Evolutionary conservation across 2,888 invertebrate genomes (phyloP).

Genomic region (Helicoverpa assulta): DNA sequence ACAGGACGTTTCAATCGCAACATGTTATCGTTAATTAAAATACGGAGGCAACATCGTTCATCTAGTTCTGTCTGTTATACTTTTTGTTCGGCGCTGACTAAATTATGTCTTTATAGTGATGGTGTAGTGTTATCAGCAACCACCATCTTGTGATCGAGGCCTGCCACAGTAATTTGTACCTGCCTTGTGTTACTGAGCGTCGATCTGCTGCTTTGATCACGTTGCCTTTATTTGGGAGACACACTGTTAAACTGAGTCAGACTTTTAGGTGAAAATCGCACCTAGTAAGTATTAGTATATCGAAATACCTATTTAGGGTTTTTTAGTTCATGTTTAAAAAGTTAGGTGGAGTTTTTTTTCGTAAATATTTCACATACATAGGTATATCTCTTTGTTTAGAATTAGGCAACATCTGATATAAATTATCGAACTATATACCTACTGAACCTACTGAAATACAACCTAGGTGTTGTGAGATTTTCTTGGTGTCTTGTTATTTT

Average conservation of each 20-base stretch:
- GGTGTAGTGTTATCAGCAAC: conserved; percentile 80
- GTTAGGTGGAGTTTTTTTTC: too few relatives aligned
- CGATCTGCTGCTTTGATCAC: conserved; percentile 70
- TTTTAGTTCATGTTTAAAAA: too few relatives aligned
- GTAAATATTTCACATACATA: too few relatives aligned
- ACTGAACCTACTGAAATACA: too few relatives aligned
- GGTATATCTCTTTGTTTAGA: too few relatives aligned
- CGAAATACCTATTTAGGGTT: too few relatives aligned
- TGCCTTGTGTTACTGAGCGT: conserved; percentile 79
- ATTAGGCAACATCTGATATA: too few relatives aligned
- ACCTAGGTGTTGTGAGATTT: too few relatives aligned
- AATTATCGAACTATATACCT: too few relatives aligned
- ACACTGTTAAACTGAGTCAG: conserved; percentile 27
- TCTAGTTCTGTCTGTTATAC: conserved; percentile 81
- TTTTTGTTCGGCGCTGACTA: conserved; percentile 86
- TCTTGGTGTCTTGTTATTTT: too few relatives aligned
- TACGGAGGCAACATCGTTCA: conserved; percentile 82
- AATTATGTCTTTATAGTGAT: conserved; percentile 89
- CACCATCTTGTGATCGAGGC: conserved; percentile 86
- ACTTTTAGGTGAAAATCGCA: too few relatives aligned
- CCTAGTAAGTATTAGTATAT: too few relatives aligned
- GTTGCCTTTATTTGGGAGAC: conserved; percentile 47
- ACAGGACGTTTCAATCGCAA: conserved; percentile 81
- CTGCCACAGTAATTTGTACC: conserved; percentile 86
- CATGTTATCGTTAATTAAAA: conserved; percentile 85